Evolutionary conservation across 92 coral and sea anemone species (phyloP), one percentile per base, ranked within the genome.

Genomic region (Zoanthus sansibaricus): DNA sequence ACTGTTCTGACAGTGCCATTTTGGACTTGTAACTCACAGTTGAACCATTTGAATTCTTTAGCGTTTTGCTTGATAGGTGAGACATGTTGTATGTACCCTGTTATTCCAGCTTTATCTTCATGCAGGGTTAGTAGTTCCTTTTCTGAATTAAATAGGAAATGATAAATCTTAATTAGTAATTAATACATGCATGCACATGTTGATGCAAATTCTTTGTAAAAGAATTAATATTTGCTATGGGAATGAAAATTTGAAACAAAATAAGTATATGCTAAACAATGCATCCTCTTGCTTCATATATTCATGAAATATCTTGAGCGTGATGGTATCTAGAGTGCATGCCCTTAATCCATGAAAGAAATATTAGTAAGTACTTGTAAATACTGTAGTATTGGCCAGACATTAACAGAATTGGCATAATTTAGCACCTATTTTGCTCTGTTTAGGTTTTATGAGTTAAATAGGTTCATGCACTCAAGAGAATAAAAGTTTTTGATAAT

Each of bases 1-100:
- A 87, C 90, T n/a, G 87, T 86, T 73, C 91, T 82, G 32, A 73
- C 83, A 76, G 20, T 83, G 47, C 82, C 87, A 46, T 88, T 25
- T 82, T 82, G n/a, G 77, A 88, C 46, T 54, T 82, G 91, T 55
- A 88, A 71, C 14, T 62, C 70, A 59, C 87, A 74, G 87, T 88
- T 83, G 72, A 88, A 88, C 87, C 87, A 82, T 75, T 79, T 88
- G 86, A 82, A 72, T 78, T 80, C 79, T 31, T 62, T 82, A 32
- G 76, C 32, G 42, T 82, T 88, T 78, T 74, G 72, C 83, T 89
- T 89, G 86, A 89, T 55, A 10, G 82, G 86, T 78, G 89, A 89
- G 69, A 88, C 83, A 51, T 82, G 72, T 71, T 82, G 87, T 30
- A 88, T 49, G 72, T 78, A 88, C 42, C 78, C 88, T 49, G 66